Conservation (phyloP, 2,888 invertebrate genomes). For the Salticus scenicus region DNA sequence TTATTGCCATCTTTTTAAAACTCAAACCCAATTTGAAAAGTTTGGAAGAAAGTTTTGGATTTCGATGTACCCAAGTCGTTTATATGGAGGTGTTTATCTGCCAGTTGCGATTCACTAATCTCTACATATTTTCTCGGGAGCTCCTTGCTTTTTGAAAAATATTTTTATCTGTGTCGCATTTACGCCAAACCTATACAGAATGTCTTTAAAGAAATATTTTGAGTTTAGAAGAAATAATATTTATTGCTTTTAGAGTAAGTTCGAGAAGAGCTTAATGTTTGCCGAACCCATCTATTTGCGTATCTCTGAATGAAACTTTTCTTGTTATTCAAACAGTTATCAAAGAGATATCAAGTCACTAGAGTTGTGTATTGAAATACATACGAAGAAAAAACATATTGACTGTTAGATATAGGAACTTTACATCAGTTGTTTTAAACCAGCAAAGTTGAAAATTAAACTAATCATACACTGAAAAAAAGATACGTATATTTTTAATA, state of each 20-base stretch:
- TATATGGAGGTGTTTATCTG: slow-evolving; percentile 10
- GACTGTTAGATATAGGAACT: too few relatives aligned
- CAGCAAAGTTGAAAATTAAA: too few relatives aligned
- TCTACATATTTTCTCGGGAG: slow-evolving; percentile 18
- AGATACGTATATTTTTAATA: too few relatives aligned
- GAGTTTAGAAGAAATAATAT: neutral
- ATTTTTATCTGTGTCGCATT: slow-evolving; percentile 25
- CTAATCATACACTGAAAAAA: too few relatives aligned
- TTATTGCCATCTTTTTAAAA: slow-evolving; percentile 51
- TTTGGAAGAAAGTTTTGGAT: slow-evolving; percentile 27
- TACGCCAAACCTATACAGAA: neutral
- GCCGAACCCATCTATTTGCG: too few relatives aligned
- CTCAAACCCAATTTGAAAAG: slow-evolving; percentile 44
- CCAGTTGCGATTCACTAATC: slow-evolving; percentile 31
- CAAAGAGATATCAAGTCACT: slow-evolving; percentile 3
- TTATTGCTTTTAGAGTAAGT: neutral
- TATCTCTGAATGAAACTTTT: too few relatives aligned
- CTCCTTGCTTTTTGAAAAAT: slow-evolving; percentile 10
- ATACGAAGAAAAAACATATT: too few relatives aligned
- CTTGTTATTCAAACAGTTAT: neutral
- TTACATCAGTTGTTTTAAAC: too few relatives aligned
- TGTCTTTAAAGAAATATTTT: slow-evolving; percentile 10
- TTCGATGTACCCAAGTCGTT: slow-evolving; percentile 8
- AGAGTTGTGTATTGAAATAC: neutral
- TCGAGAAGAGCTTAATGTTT: neutral